phyloP scores from a whole-genome alignment of 2,797 vertebrate species.

The Jordanella pulchra region DNA sequence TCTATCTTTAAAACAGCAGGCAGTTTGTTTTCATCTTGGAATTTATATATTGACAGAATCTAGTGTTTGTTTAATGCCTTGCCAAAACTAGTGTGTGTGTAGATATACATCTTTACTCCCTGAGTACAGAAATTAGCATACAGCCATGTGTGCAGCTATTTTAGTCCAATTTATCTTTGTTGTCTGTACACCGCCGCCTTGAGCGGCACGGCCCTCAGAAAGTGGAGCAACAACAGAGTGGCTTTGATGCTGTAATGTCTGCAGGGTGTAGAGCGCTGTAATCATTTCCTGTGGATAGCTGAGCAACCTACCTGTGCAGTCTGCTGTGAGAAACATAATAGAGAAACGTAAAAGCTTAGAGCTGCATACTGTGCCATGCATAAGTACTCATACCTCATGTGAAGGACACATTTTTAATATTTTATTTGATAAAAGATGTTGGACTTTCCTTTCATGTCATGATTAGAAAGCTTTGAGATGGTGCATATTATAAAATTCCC shows the following conservation, averaged over 20 bases:
- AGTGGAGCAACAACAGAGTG: constrained; percentile 64
- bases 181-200: constrained; percentile 45
- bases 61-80: not conserved
- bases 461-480: not conserved
- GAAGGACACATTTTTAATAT: not conserved
- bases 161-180: constrained; percentile 47
- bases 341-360: constrained; percentile 25
- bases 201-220: constrained; percentile 42
- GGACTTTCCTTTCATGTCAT: not conserved
- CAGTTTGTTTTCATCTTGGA: not conserved
- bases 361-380: not conserved
- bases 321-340: constrained; percentile 26
- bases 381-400: not conserved
- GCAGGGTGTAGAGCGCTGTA: constrained; percentile 38
- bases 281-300: constrained; percentile 9
- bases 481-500: not conserved
- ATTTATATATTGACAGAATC: not conserved
- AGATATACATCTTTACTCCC: constrained; percentile 17
- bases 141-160: constrained; percentile 45
- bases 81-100: not conserved
- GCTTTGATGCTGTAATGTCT: constrained; percentile 63
- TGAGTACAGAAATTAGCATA: constrained; percentile 31
- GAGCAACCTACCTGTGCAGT: constrained; percentile 44
- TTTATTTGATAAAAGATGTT: not conserved
- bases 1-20: not conserved